Evolutionary conservation across 2,888 invertebrate species (phyloP), one percentile per base, ranked within the genome.

Genomic region (Erynnis tages): DNA sequence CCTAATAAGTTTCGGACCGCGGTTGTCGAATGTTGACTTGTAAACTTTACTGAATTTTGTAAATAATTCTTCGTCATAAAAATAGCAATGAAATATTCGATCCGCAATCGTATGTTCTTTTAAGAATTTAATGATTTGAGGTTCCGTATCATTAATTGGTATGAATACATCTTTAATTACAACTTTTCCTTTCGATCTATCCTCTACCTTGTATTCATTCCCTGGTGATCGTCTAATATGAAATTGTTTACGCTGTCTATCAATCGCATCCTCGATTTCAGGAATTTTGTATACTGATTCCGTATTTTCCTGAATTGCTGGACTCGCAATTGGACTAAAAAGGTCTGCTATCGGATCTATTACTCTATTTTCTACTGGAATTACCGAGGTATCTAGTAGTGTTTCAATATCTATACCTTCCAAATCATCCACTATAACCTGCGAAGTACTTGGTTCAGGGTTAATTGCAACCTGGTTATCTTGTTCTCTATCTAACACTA

Each of bases 171-270:
- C 44, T 40, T 60, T 63, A 11, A 58, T 58, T 1, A 38, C 38
- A 7, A 19, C 25, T 11, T 43, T 57, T 4, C 47, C 46, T n/a
- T 56, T 56, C 1, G 62, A 61, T 5, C 60, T 57, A 34, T 66
- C 48, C 0, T 64, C 63, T 40, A 67, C 29, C 38, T 56, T 61
- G 16, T 63, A 61, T 0, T 11, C 45, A 4, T 46, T 3, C 2
- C 60, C 64, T 0, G 65, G 60, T 17, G 57, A 53, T 54, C 35
- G 52, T 43, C 64, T 55, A 4, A 64, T 64, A 4, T 62, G 55
- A 7, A 65, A 63, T 19, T 63, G 67, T 53, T 67, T 66, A 35
- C 56, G 37, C 3, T 65, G 63, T 53, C 61, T 58, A 23, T 67
- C 66, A 6, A 65, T 65, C 4, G 63, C 63, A 5, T 65, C 68